Evolutionary conservation across 2,113 vertebrate species (phyloP).

Genomic region (Tringa solitaria): DNA sequence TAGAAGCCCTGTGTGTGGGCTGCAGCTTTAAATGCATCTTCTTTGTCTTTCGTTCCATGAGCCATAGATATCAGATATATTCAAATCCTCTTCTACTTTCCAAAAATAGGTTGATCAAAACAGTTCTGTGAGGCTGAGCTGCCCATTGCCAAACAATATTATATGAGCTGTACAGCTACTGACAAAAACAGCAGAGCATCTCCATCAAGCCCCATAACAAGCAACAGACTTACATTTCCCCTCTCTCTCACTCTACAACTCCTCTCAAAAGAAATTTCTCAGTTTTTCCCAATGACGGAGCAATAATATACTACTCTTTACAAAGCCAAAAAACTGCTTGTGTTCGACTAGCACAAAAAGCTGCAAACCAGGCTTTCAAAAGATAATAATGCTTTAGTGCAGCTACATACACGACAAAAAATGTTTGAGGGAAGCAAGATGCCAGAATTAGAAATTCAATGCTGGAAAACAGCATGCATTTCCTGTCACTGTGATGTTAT

Average conservation of each 20-base stretch:
- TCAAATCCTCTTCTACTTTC: neutral
- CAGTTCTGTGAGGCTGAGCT: neutral
- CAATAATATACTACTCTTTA: neutral
- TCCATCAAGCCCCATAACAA: neutral
- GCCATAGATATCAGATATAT: neutral
- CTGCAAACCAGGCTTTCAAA: constrained; percentile 38
- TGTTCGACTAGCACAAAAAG: constrained; percentile 5
- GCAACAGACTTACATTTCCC: neutral
- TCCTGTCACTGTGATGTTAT: constrained; percentile 32
- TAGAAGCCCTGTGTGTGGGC: neutral
- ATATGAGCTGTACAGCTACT: neutral
- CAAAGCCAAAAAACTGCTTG: neutral
- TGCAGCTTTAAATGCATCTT: neutral
- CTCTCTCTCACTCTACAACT: neutral
- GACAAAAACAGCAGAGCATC: neutral
- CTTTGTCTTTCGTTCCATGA: neutral
- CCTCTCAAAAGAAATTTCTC: neutral
- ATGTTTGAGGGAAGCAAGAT: constrained; percentile 31
- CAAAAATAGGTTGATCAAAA: neutral
- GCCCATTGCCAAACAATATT: neutral
- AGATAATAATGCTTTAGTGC: constrained; percentile 36
- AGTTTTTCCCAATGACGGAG: neutral
- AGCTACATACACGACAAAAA: constrained; percentile 3
- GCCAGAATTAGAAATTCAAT: constrained; percentile 53
- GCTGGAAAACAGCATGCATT: constrained; percentile 27